These are phyloP conservation scores for Aphelenchoides fujianensis DNA, from an alignment of 1,140 invertebrate genomes.

Conservation along the genomic window DNA sequence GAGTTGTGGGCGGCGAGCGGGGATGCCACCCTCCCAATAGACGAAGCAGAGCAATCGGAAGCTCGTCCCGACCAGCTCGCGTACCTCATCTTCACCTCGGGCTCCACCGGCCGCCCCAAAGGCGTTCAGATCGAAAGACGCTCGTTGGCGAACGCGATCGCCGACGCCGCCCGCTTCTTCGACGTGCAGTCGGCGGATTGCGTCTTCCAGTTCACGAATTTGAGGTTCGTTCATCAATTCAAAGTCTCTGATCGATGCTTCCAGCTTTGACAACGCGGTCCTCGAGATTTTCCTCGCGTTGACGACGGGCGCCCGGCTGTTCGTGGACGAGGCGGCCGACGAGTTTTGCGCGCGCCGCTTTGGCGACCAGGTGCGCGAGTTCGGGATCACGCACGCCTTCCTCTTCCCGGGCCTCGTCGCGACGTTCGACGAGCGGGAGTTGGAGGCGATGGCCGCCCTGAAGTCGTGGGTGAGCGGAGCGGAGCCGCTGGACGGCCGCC, in stretches of 20 bases:
- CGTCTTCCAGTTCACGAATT: conserved; percentile 38
- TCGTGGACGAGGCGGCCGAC: conserved; percentile 25
- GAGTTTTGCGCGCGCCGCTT: conserved; percentile 21
- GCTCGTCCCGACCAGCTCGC: conserved; percentile 21
- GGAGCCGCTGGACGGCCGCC: conserved; percentile 14
- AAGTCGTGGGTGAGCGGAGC: conserved; percentile 36
- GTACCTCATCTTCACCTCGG: conserved; percentile 37
- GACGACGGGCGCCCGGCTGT: conserved; percentile 22
- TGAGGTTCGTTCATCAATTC: background rate
- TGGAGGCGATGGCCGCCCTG: conserved; percentile 19
- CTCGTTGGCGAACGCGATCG: conserved; percentile 27
- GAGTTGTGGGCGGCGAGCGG: background rate
- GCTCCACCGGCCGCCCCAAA: conserved; percentile 37
- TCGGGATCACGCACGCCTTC: conserved; percentile 36
- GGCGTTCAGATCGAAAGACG: conserved; percentile 21
- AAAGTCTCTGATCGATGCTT: conserved; percentile 6
- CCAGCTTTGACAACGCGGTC: conserved; percentile 38
- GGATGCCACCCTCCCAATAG: too few species aligned
- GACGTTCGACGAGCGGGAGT: conserved; percentile 34
- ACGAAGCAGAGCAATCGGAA: too few species aligned
- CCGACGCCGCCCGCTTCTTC: conserved; percentile 24
- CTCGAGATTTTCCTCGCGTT: conserved; percentile 34
- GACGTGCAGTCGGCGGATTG: background rate
- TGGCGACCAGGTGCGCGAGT: conserved; percentile 20
- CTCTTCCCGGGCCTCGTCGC: conserved; percentile 34